Evolutionary conservation across 1,140 invertebrate genomes (phyloP), one percentile per base, ranked within the genome.

Genomic region (Hyphantria cunea): DNA sequence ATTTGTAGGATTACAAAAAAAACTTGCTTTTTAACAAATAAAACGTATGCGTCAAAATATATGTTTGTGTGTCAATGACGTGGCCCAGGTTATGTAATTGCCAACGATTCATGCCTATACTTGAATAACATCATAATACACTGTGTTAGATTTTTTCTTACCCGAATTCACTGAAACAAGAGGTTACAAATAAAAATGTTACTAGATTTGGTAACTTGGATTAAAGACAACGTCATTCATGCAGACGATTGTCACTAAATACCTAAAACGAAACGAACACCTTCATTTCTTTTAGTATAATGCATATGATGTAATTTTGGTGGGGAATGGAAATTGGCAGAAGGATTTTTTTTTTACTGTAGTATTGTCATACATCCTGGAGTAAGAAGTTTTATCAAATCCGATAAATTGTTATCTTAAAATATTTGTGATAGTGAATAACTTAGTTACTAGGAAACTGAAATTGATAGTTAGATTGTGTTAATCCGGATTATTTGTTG

Each of bases 81-180:
- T 52, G 14, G n/a, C n/a, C 37, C 47, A 9, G 14, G 34, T 68
- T 69, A 74, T 54, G 64, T 70, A 76, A 72, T 67, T 45, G 54
- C 41, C 68, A 71, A 64, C 74, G 68, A 63, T 76, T 41, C 74
- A 72, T 66, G 73, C 74, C 82, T 84, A n/a, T 80, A 51, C 74
- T 80, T 69, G 39, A 66, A 63, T 84, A 73, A 81, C 76, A 71
- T 82, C 78, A 82, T 41, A 14, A 31, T 32, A 9, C 13, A 31
- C 32, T 7, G 4, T 5, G 10, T 4, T 9, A 15, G 12, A 31
- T n/a, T n/a, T n/a, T n/a, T n/a, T 4, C 25, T 13, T 37, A 17
- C 3, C 1, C n/a, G 41, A 50, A 50, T 41, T 6, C 49, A 34
- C 55, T 39, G 42, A 49, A 49, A 25, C 25, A 7, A 25, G 9